Percentiles rank a stretch among this genome's conserved stretches.
Evolutionary conservation across 2,797 vertebrate species (phyloP).

Genomic region (Synaphobranchus kaupii): DNA sequence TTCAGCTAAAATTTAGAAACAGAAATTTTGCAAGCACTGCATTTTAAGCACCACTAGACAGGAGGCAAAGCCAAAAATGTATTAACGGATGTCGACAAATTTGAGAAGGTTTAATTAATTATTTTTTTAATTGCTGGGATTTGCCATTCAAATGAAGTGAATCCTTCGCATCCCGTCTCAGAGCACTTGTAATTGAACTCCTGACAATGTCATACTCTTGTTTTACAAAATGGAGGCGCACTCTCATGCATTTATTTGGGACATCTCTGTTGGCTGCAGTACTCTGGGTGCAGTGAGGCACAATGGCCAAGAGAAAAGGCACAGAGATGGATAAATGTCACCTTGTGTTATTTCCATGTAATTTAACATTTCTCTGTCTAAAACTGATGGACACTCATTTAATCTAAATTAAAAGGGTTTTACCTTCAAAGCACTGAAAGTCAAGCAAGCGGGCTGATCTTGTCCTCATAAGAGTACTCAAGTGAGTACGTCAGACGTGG

Average conservation of each 20-base stretch:
- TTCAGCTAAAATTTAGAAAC: conserved; percentile 30
- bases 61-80: background rate
- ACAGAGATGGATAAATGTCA: conserved; percentile 38
- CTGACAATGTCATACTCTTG: conserved; percentile 3
- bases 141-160: background rate
- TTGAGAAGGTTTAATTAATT: conserved; percentile 30
- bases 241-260: conserved; percentile 24
- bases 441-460: background rate
- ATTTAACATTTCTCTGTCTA: conserved; percentile 36
- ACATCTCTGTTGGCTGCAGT: conserved; percentile 18
- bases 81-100: conserved; percentile 8
- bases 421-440: background rate
- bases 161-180: background rate
- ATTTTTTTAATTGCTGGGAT: conserved; percentile 36
- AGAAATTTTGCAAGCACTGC: conserved; percentile 14
- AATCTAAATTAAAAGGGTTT: conserved; percentile 13
- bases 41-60: conserved; percentile 1
- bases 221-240: conserved; percentile 22
- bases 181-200: conserved; percentile 22
- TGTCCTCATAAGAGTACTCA: too few relatives aligned
- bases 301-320: conserved; percentile 13
- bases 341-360: conserved; percentile 39
- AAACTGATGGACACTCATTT: background rate
- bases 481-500: too few relatives aligned
- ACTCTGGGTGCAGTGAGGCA: conserved; percentile 25